Evolutionary conservation across 2,797 vertebrate species (phyloP).

Genomic region (Threskiornis aethiopicus): DNA sequence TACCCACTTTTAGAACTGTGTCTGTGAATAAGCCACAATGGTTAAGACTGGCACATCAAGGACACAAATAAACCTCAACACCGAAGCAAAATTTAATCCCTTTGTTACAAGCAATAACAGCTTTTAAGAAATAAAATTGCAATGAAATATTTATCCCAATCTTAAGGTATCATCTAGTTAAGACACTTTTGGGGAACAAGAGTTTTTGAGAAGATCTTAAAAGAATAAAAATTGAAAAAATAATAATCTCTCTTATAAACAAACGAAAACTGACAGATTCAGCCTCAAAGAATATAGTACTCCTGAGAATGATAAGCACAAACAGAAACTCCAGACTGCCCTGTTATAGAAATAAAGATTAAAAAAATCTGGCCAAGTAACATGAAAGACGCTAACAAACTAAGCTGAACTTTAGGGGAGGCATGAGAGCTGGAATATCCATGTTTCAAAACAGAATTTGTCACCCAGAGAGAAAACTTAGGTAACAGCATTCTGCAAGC

Average conservation of each 20-base stretch:
- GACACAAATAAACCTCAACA: neutral
- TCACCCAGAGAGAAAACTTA: neutral
- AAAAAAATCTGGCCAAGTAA: neutral
- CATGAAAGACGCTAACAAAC: neutral
- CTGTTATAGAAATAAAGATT: neutral
- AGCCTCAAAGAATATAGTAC: neutral
- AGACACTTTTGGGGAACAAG: neutral
- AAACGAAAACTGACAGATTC: neutral
- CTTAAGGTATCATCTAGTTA: neutral
- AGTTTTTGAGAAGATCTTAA: neutral
- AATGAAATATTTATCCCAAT: neutral
- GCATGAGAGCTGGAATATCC: neutral
- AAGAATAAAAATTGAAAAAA: neutral
- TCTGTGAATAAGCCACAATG: neutral
- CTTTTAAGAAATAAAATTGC: neutral
- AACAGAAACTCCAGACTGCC: neutral
- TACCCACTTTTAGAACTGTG: neutral
- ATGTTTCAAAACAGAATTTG: neutral
- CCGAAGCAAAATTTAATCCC: neutral
- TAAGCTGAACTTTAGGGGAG: neutral
- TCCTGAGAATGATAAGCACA: neutral
- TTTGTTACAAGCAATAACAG: neutral
- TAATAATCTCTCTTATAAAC: neutral
- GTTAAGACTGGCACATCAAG: neutral
- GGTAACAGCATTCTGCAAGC: neutral